Base-by-base conservation (phyloP, 37 sponge, comb jelly and placozoan genomes). In the Cliona cf. orientalis region DNA sequence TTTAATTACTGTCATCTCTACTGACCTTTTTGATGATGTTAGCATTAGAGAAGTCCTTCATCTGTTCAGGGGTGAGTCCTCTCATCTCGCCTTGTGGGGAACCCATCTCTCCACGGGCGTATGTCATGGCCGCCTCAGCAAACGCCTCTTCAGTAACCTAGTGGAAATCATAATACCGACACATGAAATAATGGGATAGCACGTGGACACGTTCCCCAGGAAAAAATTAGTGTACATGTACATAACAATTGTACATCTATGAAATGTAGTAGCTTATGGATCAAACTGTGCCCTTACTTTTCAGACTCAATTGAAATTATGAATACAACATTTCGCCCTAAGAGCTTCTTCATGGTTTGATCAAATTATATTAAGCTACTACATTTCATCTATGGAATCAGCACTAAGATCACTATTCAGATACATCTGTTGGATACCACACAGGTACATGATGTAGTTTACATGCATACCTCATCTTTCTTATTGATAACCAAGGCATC, bases 101-200 rank as follows among this genome's bases (percentile, higher is more conserved):
- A 9, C 14, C 28, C 31, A 59, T 7, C 21, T 82, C 45, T 23
- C 89, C 89, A 33, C 40, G 41, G 12, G 83, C 76, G 39, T 82
- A 88, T 3, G n/a, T 60, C 4, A 76, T 26, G 9, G 89, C 89
- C 37, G 56, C 62, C 21, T 80, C 46, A 69, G 56, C 59, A 61
- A 88, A 88, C 41, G 32, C 21, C 28, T 76, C 89, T 36, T 58
- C 62, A 23, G 78, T 71, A 25, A 88, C 39, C 89, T 88, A 32
- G 7, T 36, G 0, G 76, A 5, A 19, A 66, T 4, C 5, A 66
- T 55, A 60, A 53, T 22, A 66, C 59, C 5, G 1, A 38, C n/a
- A 37, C 38, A 81, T 33, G 3, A 42, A 5, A n/a, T 5, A 79
- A 2, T 22, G 37, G n/a, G n/a, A n/a, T n/a, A n/a, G n/a, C n/a